Conservation (phyloP, 37 sponge, comb jelly and placozoan genomes). For the Eunapius fragilis region DNA sequence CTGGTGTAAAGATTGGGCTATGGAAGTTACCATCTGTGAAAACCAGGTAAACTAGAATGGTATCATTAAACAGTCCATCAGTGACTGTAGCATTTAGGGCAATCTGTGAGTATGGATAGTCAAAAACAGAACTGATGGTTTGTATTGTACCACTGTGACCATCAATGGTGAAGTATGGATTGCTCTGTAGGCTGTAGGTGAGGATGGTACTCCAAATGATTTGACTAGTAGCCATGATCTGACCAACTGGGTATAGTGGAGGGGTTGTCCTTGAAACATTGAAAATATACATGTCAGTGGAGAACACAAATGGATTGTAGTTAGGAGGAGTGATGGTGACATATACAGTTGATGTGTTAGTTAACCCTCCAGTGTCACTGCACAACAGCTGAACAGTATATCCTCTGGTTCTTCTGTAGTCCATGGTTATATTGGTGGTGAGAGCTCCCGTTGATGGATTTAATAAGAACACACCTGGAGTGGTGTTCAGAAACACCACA, state of each 20-base stretch:
- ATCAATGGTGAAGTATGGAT: slow-evolving; percentile 42
- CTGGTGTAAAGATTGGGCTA: slow-evolving; percentile 29
- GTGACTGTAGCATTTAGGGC: slow-evolving; percentile 3
- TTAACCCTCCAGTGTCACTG: slow-evolving; percentile 31
- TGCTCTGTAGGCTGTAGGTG: slow-evolving; percentile 14
- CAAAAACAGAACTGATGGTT: slow-evolving; percentile 29
- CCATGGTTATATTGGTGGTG: slow-evolving; percentile 4
- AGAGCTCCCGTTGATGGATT: slow-evolving; percentile 24
- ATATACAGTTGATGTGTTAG: slow-evolving; percentile 11
- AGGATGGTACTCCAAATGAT: slow-evolving; percentile 46
- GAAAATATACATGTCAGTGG: slow-evolving; percentile 19
- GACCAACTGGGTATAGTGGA: slow-evolving; percentile 20
- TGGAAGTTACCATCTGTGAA: slow-evolving; percentile 56
- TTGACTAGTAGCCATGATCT: slow-evolving; percentile 37
- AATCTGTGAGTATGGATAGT: neutral
- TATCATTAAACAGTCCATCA: slow-evolving; percentile 28
- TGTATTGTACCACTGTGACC: slow-evolving; percentile 3
- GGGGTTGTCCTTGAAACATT: slow-evolving; percentile 58
- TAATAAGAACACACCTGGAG: neutral
- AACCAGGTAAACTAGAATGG: neutral
- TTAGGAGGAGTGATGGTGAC: slow-evolving; percentile 55
- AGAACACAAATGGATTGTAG: slow-evolving; percentile 58
- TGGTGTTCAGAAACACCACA: slow-evolving; percentile 15
- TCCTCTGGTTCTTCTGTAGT: slow-evolving; percentile 32
- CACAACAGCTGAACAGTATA: slow-evolving; percentile 49